Base-by-base conservation (phyloP, 1,140 invertebrate genomes). In the Drosophila pandora region DNA sequence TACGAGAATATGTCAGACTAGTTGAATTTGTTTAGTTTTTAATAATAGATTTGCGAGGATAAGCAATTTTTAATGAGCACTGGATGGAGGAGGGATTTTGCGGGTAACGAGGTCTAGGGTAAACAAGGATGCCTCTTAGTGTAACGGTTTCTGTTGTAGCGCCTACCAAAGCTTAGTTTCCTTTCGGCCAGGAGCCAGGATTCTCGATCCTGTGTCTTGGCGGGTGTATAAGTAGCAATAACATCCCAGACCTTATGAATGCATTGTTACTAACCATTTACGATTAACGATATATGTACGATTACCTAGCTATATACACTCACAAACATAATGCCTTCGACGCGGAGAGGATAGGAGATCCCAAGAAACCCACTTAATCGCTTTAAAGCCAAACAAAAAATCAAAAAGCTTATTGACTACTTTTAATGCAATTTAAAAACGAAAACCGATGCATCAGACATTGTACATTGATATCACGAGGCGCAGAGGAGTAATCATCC, bases 81-180 rank as follows among this genome's bases (percentile, higher is more conserved):
- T 68, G 61, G 64, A 82, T 34, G 58, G 69, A 71, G 41, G 17
- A 41, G 39, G 39, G 13, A 17, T 43, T 43, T 87, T 71, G 82
- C 82, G 83, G 82, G n/a, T n/a, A n/a, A n/a, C n/a, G n/a, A n/a
- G n/a, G 82, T 85, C 61, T 82, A 88, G 78, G 78, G 49, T 79
- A 76, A 85, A 71, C 62, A 82, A 54, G 69, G 65, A 85, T 78
- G 82, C 82, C 82, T 85, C 82, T 85, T 85, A 85, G 82, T 85
- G 67, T 88, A 88, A 87, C 84, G 82, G 82, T 88, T 87, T 87
- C 82, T 87, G 75, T 87, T 82, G 82, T 85, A 85, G 69, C 62
- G 67, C 72, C 63, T 69, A 68, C 60, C 64, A 43, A 17, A 79
- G 78, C 74, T 75, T 85, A 87, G 59, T 85, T 85, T 78, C 56